A percentile compares a stretch with the other conserved stretches of the same genome.
Evolutionary conservation across 2,797 vertebrate species (phyloP).

Genomic region (Hipposideros larvatus): DNA sequence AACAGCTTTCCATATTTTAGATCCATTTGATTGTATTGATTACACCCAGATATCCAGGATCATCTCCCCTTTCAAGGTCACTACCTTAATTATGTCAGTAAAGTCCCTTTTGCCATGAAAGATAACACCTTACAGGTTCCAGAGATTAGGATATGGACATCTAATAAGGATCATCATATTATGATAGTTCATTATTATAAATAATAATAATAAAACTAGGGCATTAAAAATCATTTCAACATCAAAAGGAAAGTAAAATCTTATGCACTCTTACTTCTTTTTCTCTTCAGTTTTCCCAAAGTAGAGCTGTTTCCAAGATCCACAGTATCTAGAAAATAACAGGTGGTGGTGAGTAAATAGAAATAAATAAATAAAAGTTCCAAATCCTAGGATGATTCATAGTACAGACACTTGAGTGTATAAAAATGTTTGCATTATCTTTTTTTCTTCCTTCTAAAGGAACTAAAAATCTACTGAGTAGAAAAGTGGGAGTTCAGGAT

Average conservation of each 20-base stretch:
- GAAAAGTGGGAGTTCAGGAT: not conserved
- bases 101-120: not conserved
- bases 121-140: not conserved
- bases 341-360: not conserved
- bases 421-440: not conserved
- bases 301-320: not conserved
- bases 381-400: not conserved
- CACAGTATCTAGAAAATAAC: slow-evolving; percentile 25
- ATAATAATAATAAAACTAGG: not conserved
- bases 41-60: not conserved
- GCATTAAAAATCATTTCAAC: not conserved
- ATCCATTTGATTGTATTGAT: not conserved
- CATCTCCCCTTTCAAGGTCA: not conserved
- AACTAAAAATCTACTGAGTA: not conserved
- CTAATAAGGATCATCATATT: not conserved
- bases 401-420: not conserved
- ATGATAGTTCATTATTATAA: not conserved
- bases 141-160: not conserved
- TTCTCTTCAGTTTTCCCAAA: slow-evolving; percentile 10
- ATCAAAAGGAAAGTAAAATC: not conserved
- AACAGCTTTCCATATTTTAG: not conserved
- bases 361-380: not conserved
- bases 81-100: not conserved
- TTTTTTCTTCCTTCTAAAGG: slow-evolving; percentile 10
- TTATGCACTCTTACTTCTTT: slow-evolving; percentile 66